Evolutionary conservation across 2,113 vertebrate species (phyloP).

Genomic region (Terrapene triunguis): DNA sequence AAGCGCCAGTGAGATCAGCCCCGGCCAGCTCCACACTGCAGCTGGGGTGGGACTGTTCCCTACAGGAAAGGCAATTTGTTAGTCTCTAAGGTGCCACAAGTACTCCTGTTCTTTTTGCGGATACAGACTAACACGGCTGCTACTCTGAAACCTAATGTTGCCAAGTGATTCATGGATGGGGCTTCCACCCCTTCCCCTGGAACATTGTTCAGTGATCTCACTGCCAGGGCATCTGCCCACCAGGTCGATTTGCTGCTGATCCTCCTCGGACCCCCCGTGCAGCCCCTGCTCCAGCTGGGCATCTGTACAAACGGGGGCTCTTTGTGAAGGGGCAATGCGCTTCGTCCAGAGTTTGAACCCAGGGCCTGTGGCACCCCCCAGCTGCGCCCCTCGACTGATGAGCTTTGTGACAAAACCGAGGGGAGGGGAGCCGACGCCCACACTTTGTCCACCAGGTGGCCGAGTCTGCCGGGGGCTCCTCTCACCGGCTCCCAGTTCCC

Average conservation of each 20-base stretch:
- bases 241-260: background rate
- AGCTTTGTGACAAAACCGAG: background rate
- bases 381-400: background rate
- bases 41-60: background rate
- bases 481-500: no score
- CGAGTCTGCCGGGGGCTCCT: background rate
- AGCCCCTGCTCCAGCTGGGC: background rate
- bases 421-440: background rate
- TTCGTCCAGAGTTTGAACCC: background rate
- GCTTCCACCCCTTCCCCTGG: background rate
- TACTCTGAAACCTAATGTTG: background rate
- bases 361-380: background rate
- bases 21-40: background rate
- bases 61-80: background rate
- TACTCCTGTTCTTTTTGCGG: no score
- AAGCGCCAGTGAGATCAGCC: background rate
- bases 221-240: background rate
- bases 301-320: background rate
- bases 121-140: no score
- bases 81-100: no score
- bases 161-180: background rate
- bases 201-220: background rate
- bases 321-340: no score
- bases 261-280: background rate
- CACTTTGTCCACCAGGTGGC: background rate